phyloP scores from a whole-genome alignment of 1,140 invertebrate species.

The Leptonema lineaticorne region DNA sequence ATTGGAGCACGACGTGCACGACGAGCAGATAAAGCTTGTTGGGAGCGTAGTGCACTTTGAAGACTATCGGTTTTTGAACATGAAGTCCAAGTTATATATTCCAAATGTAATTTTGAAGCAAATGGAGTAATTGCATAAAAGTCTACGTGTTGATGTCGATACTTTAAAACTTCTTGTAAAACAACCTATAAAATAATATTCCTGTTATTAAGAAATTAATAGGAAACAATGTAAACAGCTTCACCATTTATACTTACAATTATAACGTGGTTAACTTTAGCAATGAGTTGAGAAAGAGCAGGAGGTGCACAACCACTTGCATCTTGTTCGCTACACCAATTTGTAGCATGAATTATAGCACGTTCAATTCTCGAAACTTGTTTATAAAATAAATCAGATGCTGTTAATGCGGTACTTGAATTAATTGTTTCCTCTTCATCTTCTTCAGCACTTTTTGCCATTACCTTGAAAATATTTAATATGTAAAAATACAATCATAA shows the following conservation, averaged over 20 bases:
- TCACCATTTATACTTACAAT: constrained; percentile 25
- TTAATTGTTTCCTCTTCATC: constrained; percentile 43
- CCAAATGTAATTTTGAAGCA: constrained; percentile 48
- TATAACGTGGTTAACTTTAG: constrained; percentile 37
- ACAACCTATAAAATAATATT: constrained; percentile 50
- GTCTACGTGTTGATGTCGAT: constrained; percentile 58
- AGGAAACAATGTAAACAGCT: neutral
- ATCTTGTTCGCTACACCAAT: constrained; percentile 39
- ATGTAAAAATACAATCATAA: neutral
- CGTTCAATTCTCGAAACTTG: constrained; percentile 44
- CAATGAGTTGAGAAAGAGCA: constrained; percentile 41
- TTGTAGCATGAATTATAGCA: constrained; percentile 42
- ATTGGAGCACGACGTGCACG: constrained; percentile 29
- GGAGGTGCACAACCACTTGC: constrained; percentile 39
- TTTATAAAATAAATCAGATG: constrained; percentile 48
- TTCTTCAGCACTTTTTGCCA: constrained; percentile 37
- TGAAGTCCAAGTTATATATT: constrained; percentile 69
- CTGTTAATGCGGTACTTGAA: constrained; percentile 43
- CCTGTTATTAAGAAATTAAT: no score
- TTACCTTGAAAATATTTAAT: constrained; percentile 41
- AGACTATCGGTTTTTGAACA: constrained; percentile 56
- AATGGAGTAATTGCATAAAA: constrained; percentile 50
- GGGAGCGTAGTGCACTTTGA: constrained; percentile 53
- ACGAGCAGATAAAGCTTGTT: constrained; percentile 42
- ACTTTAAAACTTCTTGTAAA: constrained; percentile 60